Conservation (phyloP, 1,140 invertebrate species). For the Onthophagus taurus region DNA sequence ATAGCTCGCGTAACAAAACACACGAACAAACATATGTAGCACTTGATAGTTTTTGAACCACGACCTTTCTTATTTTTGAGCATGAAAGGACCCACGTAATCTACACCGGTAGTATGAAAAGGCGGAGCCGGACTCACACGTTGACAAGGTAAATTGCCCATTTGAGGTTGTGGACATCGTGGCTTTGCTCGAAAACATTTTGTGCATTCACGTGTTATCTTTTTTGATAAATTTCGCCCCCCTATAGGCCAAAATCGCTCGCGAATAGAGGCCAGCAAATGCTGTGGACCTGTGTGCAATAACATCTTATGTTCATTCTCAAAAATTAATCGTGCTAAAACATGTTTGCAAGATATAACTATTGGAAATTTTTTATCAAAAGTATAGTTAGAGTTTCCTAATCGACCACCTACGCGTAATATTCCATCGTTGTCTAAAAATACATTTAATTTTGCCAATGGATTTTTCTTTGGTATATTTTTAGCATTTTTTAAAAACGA, state of each 20-base stretch:
- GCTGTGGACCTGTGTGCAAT: conserved; percentile 16
- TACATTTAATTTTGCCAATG: too few species aligned
- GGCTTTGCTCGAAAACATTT: conserved; percentile 28
- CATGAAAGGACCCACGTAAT: conserved; percentile 17
- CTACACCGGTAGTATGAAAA: conserved; percentile 27
- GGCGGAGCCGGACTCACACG: conserved; percentile 23
- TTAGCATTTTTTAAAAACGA: too few species aligned
- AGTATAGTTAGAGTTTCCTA: conserved; percentile 9
- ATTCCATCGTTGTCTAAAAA: conserved; percentile 17
- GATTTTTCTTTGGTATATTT: too few species aligned
- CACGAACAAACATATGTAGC: conserved; percentile 20
- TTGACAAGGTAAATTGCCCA: conserved; percentile 24
- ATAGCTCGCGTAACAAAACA: conserved; percentile 20
- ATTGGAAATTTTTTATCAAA: conserved; percentile 18
- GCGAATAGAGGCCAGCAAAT: conserved; percentile 11
- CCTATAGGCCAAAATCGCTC: conserved; percentile 16
- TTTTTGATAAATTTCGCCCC: conserved; percentile 18
- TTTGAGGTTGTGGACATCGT: conserved; percentile 19
- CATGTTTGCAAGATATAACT: conserved; percentile 14
- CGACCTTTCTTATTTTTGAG: conserved; percentile 7
- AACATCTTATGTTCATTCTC: conserved; percentile 11
- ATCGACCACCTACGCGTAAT: conserved; percentile 17
- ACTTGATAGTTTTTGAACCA: conserved; percentile 17
- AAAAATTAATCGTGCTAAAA: conserved; percentile 16
- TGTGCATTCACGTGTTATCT: conserved; percentile 25